Evolutionary conservation across 2,113 vertebrate genomes (phyloP), one percentile per base, ranked within the genome.

Genomic region (Formicarius rufipectus): DNA sequence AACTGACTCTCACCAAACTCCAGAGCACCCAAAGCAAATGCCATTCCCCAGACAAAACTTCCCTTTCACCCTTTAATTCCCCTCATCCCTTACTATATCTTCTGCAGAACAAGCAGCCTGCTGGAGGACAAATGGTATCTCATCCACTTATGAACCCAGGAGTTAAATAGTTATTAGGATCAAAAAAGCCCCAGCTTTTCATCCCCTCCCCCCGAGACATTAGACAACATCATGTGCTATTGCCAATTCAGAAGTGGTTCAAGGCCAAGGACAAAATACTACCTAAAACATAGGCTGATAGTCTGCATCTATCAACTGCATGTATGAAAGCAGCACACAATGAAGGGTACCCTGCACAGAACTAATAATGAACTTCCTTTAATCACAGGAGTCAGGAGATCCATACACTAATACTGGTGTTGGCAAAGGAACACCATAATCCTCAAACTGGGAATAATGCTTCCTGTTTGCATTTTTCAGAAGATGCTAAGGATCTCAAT

Each of bases 391-490:
- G 90, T 84, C 88, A 83, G 87, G 94, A 96, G 87, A 96, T 91
- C 56, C 4, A 9, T 76, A 72, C 45, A 44, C 76, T 93, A 84
- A 90, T 45, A 91, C 62, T 80, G 49, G 40, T 8, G 10, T 53
- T 87, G 86, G 80, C 93, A 91, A 72, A 87, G 83, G 84, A 91
- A 92, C 63, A 76, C 59, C 50, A 74, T 71, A 90, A 93, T 84
- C 53, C 66, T 69, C 80, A 68, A 92, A 79, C 40, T 64, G 86
- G 95, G 83, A 96, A 96, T 89, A 95, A 94, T 87, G 52, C 58
- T 97, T 96, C 90, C 90, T 96, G 83, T 78, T 94, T 74, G 72
- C 40, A 71, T 90, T 89, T 93, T 95, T 94, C 72, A 78, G 75
- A 91, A 49, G 60, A 95, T 84, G 76, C 69, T 79, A 73, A 75